phyloP scores from a whole-genome alignment of 2,113 vertebrate species.

The Phoenicopterus ruber region DNA sequence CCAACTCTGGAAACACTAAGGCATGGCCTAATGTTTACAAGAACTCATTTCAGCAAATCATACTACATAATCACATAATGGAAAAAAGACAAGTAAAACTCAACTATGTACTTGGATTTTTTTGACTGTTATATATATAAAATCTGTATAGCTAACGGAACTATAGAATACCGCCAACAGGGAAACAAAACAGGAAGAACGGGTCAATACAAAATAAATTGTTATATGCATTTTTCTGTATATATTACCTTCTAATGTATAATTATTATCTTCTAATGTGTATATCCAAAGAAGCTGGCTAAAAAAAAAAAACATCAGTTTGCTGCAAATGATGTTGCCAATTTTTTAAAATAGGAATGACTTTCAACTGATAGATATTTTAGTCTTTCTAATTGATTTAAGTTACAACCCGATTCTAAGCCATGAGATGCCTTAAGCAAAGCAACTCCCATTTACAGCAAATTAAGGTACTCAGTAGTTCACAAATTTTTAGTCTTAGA shows the following conservation, averaged over 20 bases:
- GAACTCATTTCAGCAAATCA: background rate
- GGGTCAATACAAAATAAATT: background rate
- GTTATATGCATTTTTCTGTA: background rate
- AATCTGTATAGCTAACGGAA: background rate
- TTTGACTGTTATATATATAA: background rate
- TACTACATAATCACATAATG: background rate
- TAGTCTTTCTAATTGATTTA: constrained; percentile 2
- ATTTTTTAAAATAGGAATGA: background rate
- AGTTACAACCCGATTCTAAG: background rate
- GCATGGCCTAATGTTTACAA: background rate
- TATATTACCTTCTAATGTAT: background rate
- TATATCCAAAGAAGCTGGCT: background rate
- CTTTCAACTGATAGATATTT: background rate
- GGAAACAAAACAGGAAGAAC: background rate
- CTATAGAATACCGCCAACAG: background rate
- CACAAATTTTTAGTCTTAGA: background rate
- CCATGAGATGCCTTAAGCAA: background rate
- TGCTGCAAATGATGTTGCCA: background rate
- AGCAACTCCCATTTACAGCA: background rate
- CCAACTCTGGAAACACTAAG: background rate
- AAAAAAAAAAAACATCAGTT: background rate
- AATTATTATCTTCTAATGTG: background rate
- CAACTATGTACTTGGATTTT: background rate
- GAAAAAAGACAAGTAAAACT: background rate
- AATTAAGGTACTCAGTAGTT: background rate